Evolutionary conservation across 2,888 invertebrate species (phyloP), one percentile per base, ranked within the genome.

Genomic region (Neoascia interrupta): DNA sequence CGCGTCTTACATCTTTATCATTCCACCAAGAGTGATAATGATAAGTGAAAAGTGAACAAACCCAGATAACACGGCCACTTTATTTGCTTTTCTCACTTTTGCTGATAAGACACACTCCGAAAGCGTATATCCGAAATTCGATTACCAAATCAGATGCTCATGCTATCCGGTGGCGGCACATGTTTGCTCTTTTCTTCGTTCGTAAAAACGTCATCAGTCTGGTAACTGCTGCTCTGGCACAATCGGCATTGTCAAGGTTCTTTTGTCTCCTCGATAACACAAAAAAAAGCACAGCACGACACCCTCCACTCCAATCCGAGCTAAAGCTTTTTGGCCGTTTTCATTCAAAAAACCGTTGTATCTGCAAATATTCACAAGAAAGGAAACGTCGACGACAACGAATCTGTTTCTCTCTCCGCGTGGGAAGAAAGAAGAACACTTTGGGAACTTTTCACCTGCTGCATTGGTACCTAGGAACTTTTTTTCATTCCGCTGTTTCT

Each of bases 241-340:
- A 39, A 26, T 39, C 26, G 51, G 11, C 54, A 66, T 26, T 66
- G 64, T 54, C 64, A 66, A 54, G 64, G 54, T 66, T 53, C 53
- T 53, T n/a, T n/a, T n/a, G n/a, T n/a, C 13, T 53, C 31, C 36
- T 19, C n/a, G 26, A 53, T 45, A 37, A 26, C n/a, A 31, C 23
- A 37, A 45, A 64, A 45, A 26, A 11, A 13, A 36, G 16, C 21
- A 6, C 1, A 15, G 39, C 13, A 11, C 13, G 31, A 31, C 11
- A 34, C 6, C 11, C 19, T 28, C 5, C 2, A 47, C n/a, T n/a
- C n/a, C n/a, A n/a, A n/a, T n/a, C n/a, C n/a, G 18, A 11, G 19
- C 36, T 49, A 68, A 56, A 56, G 56, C 43, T 39, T 31, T 18
- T 37, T 11, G 5, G 23, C 23, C 18, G 4, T 23, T n/a, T 37